A percentile compares a stretch with the other conserved stretches of the same genome.
These are phyloP conservation scores for Pterocles gutturalis DNA, from an alignment of 2,113 vertebrate genomes.

Conservation along the genomic window DNA sequence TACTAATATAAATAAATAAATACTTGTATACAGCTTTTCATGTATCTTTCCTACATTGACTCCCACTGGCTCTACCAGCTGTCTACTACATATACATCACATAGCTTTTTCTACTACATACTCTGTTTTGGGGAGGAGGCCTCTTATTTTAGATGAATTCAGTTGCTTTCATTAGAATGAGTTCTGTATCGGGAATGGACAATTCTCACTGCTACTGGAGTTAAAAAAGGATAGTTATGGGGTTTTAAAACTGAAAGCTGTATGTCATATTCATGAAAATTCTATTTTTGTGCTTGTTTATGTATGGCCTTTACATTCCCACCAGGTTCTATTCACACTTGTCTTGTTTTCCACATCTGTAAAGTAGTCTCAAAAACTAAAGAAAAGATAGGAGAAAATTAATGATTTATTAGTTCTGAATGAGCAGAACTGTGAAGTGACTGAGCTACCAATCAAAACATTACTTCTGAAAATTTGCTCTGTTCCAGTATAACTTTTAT, in stretches of 20 bases:
- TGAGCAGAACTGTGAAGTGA: not conserved
- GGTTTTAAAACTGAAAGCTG: not conserved
- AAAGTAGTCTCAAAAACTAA: not conserved
- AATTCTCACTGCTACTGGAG: not conserved
- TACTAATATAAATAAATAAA: not conserved
- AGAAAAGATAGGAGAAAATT: not conserved
- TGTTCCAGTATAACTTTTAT: not conserved
- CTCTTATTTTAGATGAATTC: not conserved
- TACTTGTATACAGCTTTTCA: not conserved
- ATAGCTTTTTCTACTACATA: not conserved
- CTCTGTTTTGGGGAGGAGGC: not conserved
- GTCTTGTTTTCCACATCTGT: not conserved
- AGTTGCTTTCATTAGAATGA: not conserved
- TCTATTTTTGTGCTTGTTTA: not conserved
- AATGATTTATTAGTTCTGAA: not conserved
- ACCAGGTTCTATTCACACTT: not conserved
- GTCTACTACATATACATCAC: not conserved
- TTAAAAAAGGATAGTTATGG: not conserved
- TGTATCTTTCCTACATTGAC: not conserved
- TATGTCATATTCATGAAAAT: not conserved
- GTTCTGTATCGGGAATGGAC: fast-evolving
- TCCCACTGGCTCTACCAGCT: not conserved
- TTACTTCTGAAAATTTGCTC: not conserved
- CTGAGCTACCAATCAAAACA: not conserved
- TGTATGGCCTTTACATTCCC: not conserved